Conservation (phyloP, 2,888 invertebrate genomes). For the Belgica antarctica region DNA sequence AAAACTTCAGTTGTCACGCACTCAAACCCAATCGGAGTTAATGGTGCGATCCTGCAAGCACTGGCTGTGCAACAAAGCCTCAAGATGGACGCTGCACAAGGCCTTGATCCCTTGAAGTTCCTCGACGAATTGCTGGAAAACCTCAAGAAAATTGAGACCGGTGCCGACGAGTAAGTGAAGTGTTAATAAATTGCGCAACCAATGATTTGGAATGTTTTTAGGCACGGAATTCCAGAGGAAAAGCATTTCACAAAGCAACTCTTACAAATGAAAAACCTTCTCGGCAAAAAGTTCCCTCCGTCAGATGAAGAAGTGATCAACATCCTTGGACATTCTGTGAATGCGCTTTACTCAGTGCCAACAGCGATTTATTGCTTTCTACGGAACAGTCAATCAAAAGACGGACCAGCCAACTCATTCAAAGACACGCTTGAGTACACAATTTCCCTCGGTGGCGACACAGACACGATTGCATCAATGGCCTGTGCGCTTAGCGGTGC, state of each 20-base stretch:
- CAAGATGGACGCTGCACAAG: slow-evolving; percentile 53
- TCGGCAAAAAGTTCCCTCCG: slow-evolving; percentile 54
- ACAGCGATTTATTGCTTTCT: slow-evolving; percentile 71
- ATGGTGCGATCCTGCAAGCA: slow-evolving; percentile 61
- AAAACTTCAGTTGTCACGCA: slow-evolving; percentile 64
- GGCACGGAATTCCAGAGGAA: slow-evolving; percentile 52
- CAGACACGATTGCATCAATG: slow-evolving; percentile 76
- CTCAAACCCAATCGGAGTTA: slow-evolving; percentile 58
- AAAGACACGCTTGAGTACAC: slow-evolving; percentile 67
- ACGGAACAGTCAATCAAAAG: slow-evolving; percentile 46
- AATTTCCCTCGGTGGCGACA: slow-evolving; percentile 71
- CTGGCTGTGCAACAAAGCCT: slow-evolving; percentile 61
- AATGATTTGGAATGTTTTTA: no score
- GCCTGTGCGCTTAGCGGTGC: slow-evolving; percentile 70
- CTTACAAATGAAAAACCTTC: slow-evolving; percentile 56
- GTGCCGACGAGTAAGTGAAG: slow-evolving; percentile 53
- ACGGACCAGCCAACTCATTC: slow-evolving; percentile 59
- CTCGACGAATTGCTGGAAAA: slow-evolving; percentile 57
- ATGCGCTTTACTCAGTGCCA: slow-evolving; percentile 68
- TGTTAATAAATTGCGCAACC: no score
- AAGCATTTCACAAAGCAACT: slow-evolving; percentile 60
- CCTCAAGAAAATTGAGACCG: slow-evolving; percentile 57
- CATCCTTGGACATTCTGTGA: slow-evolving; percentile 61
- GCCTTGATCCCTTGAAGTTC: slow-evolving; percentile 57
- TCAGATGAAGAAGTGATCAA: slow-evolving; percentile 58